These are phyloP conservation scores for Hymenochirus boettgeri DNA, from an alignment of 2,113 vertebrate genomes.

Conservation along the genomic window DNA sequence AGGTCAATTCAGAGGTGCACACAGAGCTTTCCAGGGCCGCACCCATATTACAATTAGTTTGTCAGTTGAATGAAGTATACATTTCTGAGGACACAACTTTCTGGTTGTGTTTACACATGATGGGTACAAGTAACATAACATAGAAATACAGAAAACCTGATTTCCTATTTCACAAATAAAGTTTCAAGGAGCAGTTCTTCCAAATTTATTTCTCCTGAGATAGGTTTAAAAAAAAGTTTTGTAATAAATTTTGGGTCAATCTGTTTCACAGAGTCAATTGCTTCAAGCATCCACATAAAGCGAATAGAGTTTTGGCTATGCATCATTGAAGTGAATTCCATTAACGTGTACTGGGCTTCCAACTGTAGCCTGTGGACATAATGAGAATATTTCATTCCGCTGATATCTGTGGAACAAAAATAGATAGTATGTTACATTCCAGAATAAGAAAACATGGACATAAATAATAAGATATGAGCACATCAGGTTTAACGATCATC, in stretches of 20 bases:
- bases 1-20: too few species aligned
- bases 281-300: slow-evolving; percentile 44
- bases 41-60: too few species aligned
- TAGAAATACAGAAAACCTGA: too few species aligned
- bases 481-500: too few species aligned
- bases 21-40: too few species aligned
- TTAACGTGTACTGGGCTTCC: slow-evolving; percentile 48
- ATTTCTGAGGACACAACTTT: too few species aligned
- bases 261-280: slow-evolving; percentile 16
- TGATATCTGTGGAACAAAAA: slow-evolving; percentile 37
- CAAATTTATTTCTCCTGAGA: slow-evolving; percentile 39
- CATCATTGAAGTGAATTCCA: slow-evolving; percentile 41
- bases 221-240: slow-evolving; percentile 51
- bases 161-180: slow-evolving; percentile 18
- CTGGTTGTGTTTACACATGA: too few species aligned
- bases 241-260: slow-evolving; percentile 35
- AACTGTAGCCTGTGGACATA: slow-evolving; percentile 49
- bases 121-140: too few species aligned
- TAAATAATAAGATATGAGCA: too few species aligned
- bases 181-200: slow-evolving; percentile 48
- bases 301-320: slow-evolving; percentile 38
- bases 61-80: too few species aligned
- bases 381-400: slow-evolving; percentile 38
- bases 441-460: too few species aligned
- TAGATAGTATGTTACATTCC: too few species aligned